Evolutionary conservation across 2,888 invertebrate species (phyloP), one percentile per base, ranked within the genome.

Genomic region (Agrochola litura): DNA sequence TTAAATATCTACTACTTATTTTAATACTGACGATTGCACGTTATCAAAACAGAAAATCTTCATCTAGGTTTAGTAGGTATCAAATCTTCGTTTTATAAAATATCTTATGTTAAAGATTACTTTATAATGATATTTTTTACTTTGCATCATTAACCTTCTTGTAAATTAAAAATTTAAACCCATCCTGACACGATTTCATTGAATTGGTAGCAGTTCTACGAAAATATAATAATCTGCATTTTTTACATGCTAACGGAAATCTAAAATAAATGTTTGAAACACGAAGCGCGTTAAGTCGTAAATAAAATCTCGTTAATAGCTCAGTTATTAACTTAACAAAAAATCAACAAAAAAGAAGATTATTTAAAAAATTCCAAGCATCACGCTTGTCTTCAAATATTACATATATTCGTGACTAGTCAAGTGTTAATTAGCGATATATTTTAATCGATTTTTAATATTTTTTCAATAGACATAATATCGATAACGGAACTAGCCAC

Each of bases 201-300:
- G 58, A 76, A 73, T 52, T 58, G 69, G 86, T 78, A 86, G 86
- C 77, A 16, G 22, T 78, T 79, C 71, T 76, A 65, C 41, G 41
- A 86, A 74, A 67, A 73, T 66, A 41, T 67, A 49, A 12, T 66
- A 65, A 71, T 81, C 65, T 67, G 65, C 9, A 66, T 81, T 73
- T 79, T 78, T 84, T 86, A 63, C 65, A 41, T 71, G 54, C 61
- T 65, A 79, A 79, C 85, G 86, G 86, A 86, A 86, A 78, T 72
- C 67, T 54, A 54, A 76, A 76, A 76, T 82, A 82, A 77, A 79
- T 74, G 69, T 73, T 79, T 58, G 10, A 37, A 76, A 73, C 76
- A 85, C 78, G 84, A 85, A 77, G 3, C 49, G 65, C 66, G 60
- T 73, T 60, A 67, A 77, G 30, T 69, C 54, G 43, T 70, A 72